A percentile compares a stretch with the other conserved stretches of the same genome.
Conservation (phyloP, 2,797 vertebrate species). For the Acrossocheilus wenchowensis region DNA sequence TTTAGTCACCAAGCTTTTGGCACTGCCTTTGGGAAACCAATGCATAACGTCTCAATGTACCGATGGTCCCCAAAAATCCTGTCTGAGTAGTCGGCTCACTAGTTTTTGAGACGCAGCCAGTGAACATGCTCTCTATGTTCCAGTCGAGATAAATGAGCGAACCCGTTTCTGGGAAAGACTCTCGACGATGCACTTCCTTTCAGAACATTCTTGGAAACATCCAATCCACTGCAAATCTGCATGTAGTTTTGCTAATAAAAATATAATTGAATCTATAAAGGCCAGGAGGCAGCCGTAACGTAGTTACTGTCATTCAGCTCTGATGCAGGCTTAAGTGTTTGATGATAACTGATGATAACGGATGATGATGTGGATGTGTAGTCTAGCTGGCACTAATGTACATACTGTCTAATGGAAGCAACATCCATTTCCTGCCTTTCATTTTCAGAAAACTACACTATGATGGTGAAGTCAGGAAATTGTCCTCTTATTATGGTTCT, state of each 20-base stretch:
- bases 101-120: background rate
- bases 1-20: background rate
- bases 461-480: background rate
- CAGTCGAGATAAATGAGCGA: background rate
- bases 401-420: background rate
- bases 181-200: conserved; percentile 9
- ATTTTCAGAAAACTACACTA: background rate
- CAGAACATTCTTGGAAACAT: conserved; percentile 6
- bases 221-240: conserved; percentile 1
- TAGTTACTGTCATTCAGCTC: background rate
- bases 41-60: background rate
- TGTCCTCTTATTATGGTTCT: background rate
- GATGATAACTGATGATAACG: background rate
- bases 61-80: background rate
- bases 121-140: background rate
- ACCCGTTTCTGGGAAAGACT: conserved; percentile 16
- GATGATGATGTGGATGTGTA: background rate
- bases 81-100: background rate
- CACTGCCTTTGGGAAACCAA: background rate
- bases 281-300: background rate
- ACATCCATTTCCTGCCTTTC: background rate
- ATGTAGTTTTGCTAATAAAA: conserved; percentile 19
- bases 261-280: conserved; percentile 14
- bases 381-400: background rate
- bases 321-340: conserved; percentile 2